phyloP scores from a whole-genome alignment of 2,888 invertebrate species.

The Nomada goodeniana region DNA sequence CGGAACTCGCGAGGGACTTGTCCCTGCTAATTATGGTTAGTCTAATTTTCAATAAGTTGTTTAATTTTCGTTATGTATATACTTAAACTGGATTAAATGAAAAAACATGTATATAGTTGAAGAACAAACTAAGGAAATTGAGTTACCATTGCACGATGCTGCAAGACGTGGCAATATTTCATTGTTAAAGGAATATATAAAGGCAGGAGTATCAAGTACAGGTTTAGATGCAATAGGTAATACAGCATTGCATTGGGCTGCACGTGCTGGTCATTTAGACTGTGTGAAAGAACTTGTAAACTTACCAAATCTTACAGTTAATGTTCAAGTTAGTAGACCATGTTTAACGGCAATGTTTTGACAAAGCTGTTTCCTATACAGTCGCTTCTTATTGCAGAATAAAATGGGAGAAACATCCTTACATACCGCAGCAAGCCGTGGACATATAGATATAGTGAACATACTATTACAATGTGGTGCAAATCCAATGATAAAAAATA shows the following conservation, averaged over 20 bases:
- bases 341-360: background rate
- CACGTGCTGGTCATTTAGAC: constrained; percentile 87
- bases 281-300: constrained; percentile 86
- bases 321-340: constrained; percentile 79
- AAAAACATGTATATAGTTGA: constrained; percentile 84
- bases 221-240: constrained; percentile 88
- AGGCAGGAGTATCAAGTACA: constrained; percentile 87
- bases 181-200: constrained; percentile 87
- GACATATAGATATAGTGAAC: constrained; percentile 86
- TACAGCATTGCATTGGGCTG: constrained; percentile 88
- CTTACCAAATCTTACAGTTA: constrained; percentile 82
- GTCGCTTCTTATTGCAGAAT: constrained; percentile 84
- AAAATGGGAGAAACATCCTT: constrained; percentile 88
- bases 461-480: constrained; percentile 86
- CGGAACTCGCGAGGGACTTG: constrained; percentile 85
- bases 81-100: background rate
- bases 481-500: constrained; percentile 85
- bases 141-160: constrained; percentile 88
- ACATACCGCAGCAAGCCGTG: constrained; percentile 87
- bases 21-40: constrained; percentile 87
- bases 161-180: constrained; percentile 88
- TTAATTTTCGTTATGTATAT: background rate
- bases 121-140: constrained; percentile 86
- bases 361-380: background rate
- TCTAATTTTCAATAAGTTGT: constrained; percentile 8